Evolutionary conservation across 2,888 invertebrate genomes (phyloP), one percentile per base, ranked within the genome.

Genomic region (Caenorhabditis japonica): DNA sequence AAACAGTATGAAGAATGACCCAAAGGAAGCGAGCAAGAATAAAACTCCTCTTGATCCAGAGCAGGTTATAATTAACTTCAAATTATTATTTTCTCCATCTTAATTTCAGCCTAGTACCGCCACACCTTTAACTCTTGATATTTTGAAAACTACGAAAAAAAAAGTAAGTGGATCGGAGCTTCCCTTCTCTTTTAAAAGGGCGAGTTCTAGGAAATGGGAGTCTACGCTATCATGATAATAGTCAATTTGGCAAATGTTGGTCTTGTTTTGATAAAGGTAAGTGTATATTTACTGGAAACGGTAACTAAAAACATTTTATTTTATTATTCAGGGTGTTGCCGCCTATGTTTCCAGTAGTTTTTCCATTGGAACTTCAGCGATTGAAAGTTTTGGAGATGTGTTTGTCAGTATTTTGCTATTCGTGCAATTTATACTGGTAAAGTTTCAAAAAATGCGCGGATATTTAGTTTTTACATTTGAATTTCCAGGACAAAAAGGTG

Each of bases 341-440:
- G 61, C 71, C 0, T 70, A 69, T 19, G 23, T 66, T 0, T 59
- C 75, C 0, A 69, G 72, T 19, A 69, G 71, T 56, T 75, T 80
- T 39, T 77, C 77, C 0, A 76, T 80, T 15, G 68, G 60, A 36
- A 73, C 75, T 7, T 73, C 73, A 5, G 73, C 77, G 1, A 69
- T 80, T 13, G 79, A 80, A 66, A 74, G 74, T 41, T 74, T 74
- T 25, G 79, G 77, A 8, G 79, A 80, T 47, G 76, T 80, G 0
- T 75, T 80, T 64, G 75, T 77, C 43, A 68, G 77, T 30, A 25
- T 61, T 25, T 21, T 76, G 10, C 49, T 79, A 1, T 39, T 71
- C 3, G 34, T 74, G 25, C 66, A 76, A 27, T 34, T 36, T 12
- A 13, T 41, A 12, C 15, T 72, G 51, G 70, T 71, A 39, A 43